A percentile compares a stretch with the other conserved stretches of the same genome.
phyloP scores from a whole-genome alignment of 2,888 invertebrate species.

The Eupithecia inturbata region DNA sequence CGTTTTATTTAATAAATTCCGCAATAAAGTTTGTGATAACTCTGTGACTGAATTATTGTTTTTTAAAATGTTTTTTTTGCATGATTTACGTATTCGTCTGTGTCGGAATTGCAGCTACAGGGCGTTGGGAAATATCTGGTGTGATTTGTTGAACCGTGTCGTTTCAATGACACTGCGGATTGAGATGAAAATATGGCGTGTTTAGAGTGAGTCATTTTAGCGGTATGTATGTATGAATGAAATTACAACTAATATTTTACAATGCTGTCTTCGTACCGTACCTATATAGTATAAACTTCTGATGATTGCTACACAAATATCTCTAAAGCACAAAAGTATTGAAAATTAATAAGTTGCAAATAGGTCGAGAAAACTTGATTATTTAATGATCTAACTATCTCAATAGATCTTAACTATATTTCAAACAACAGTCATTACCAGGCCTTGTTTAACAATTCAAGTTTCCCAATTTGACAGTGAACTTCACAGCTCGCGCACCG shows the following conservation, averaged over 20 bases:
- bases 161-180: conserved; percentile 36
- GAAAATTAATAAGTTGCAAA: too few relatives aligned
- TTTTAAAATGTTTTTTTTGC: conserved; percentile 23
- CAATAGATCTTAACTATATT: background rate
- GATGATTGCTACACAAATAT: too few relatives aligned
- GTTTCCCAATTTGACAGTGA: conserved; percentile 23
- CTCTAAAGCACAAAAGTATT: too few relatives aligned
- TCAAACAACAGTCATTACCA: background rate
- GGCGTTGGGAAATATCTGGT: conserved; percentile 13
- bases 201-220: conserved; percentile 10
- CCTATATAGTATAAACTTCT: too few relatives aligned
- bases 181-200: conserved; percentile 16
- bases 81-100: conserved; percentile 28
- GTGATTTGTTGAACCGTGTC: conserved; percentile 26
- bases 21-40: conserved; percentile 20
- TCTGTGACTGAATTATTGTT: conserved; percentile 20
- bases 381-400: background rate
- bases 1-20: conserved; percentile 38
- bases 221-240: background rate
- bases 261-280: background rate
- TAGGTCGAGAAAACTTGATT: background rate
- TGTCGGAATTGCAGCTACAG: conserved; percentile 20
- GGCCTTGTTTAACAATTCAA: background rate
- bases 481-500: conserved; percentile 39
- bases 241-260: background rate